Evolutionary conservation across 64 coral and sea anemone genomes (phyloP).

Genomic region (Montipora cactus): DNA sequence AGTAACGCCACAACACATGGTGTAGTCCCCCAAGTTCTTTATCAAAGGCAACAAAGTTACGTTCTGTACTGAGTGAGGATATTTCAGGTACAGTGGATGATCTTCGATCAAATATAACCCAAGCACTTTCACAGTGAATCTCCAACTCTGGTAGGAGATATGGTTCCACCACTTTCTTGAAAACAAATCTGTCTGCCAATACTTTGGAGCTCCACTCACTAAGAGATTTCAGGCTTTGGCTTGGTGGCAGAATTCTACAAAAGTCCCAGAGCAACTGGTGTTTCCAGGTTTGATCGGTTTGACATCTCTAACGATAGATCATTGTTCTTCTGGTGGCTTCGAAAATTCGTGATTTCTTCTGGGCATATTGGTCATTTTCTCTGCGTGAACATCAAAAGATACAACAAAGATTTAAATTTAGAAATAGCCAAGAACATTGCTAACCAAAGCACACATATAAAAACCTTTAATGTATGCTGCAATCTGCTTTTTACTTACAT

Average conservation of each 20-base stretch:
- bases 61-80: not conserved
- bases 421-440: not conserved
- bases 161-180: slow-evolving; percentile 38
- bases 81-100: not conserved
- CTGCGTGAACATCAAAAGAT: not conserved
- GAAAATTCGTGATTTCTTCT: not conserved
- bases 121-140: not conserved
- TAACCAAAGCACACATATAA: not conserved
- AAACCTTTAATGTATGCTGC: not conserved
- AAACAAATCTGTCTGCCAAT: slow-evolving; percentile 23
- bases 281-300: too few species aligned
- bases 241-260: slow-evolving; percentile 17
- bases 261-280: not conserved
- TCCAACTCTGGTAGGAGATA: slow-evolving; percentile 21
- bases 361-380: not conserved
- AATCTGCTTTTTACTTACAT: not conserved
- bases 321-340: not conserved
- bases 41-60: not conserved
- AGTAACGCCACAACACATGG: not conserved
- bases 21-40: not conserved
- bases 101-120: not conserved
- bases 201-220: slow-evolving; percentile 39
- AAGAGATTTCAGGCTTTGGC: slow-evolving; percentile 25
- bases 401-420: not conserved
- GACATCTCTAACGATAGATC: not conserved